Conservation (phyloP, 2,888 invertebrate species). For the Allacma fusca region DNA sequence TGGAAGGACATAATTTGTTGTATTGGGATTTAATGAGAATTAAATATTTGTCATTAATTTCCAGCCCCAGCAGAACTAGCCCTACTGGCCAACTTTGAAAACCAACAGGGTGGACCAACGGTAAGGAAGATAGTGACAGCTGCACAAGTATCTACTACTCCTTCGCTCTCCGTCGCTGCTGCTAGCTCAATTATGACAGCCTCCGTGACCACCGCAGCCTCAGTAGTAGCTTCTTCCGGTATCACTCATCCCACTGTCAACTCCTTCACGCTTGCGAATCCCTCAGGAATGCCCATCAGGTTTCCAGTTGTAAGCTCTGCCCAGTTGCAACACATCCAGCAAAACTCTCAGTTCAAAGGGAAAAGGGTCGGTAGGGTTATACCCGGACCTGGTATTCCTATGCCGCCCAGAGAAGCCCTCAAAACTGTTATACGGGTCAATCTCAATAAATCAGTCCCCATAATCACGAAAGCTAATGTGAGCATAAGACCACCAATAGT, state of each 20-base stretch:
- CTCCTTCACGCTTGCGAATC: background rate
- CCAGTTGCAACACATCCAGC: background rate
- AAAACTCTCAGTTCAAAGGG: background rate
- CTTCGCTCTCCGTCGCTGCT: slow-evolving; percentile 24
- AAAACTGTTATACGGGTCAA: slow-evolving; percentile 25
- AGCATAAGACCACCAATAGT: background rate
- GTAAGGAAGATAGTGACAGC: slow-evolving; percentile 29
- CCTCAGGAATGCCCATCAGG: background rate
- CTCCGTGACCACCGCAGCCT: background rate
- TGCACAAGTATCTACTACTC: slow-evolving; percentile 24
- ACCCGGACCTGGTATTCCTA: background rate
- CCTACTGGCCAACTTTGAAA: slow-evolving; percentile 33
- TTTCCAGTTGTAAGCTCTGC: slow-evolving; percentile 4
- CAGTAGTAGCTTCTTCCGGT: background rate
- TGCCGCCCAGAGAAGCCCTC: background rate
- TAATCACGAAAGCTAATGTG: background rate
- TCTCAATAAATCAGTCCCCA: background rate
- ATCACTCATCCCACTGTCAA: background rate
- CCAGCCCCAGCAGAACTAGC: slow-evolving; percentile 38
- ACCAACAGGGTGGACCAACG: slow-evolving; percentile 17
- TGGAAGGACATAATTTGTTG: background rate
- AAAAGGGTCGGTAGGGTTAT: slow-evolving; percentile 5
- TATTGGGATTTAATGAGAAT: background rate
- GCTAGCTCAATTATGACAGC: slow-evolving; percentile 23
- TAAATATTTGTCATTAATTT: slow-evolving; percentile 1